Percentiles rank a stretch among this genome's conserved stretches.
phyloP scores from a whole-genome alignment of 2,113 vertebrate genomes.

The Rallus limicola region DNA sequence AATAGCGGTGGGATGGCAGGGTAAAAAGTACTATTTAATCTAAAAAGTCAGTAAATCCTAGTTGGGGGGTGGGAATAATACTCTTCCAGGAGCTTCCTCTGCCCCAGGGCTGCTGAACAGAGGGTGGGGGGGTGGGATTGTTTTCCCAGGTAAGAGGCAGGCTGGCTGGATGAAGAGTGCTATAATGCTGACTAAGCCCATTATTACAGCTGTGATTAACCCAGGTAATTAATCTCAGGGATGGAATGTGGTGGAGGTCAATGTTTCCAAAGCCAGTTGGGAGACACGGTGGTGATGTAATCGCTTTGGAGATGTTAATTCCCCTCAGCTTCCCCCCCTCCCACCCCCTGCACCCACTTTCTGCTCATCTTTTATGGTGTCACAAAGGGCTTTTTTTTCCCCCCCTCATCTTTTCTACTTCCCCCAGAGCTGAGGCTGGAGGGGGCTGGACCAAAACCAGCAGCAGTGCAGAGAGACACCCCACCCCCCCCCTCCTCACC shows the following conservation, averaged over 20 bases:
- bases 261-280: not conserved
- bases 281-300: not conserved
- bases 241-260: not conserved
- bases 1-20: not conserved
- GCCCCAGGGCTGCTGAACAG: rapidly evolving
- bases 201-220: not conserved
- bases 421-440: not conserved
- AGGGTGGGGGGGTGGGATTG: not conserved
- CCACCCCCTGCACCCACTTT: not conserved
- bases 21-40: rapidly evolving
- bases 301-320: not conserved
- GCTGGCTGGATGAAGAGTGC: not conserved
- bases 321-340: not conserved
- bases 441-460: not conserved
- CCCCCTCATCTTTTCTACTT: not conserved
- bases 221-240: not conserved
- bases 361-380: not conserved
- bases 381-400: not conserved
- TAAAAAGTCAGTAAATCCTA: not conserved
- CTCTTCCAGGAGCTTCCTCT: not conserved
- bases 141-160: not conserved
- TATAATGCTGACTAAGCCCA: not conserved
- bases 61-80: not conserved
- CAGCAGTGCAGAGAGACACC: not conserved
- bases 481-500: not conserved